Evolutionary conservation across 2,113 vertebrate genomes (phyloP), one percentile per base, ranked within the genome.

Genomic region (Embiotoca jacksoni): DNA sequence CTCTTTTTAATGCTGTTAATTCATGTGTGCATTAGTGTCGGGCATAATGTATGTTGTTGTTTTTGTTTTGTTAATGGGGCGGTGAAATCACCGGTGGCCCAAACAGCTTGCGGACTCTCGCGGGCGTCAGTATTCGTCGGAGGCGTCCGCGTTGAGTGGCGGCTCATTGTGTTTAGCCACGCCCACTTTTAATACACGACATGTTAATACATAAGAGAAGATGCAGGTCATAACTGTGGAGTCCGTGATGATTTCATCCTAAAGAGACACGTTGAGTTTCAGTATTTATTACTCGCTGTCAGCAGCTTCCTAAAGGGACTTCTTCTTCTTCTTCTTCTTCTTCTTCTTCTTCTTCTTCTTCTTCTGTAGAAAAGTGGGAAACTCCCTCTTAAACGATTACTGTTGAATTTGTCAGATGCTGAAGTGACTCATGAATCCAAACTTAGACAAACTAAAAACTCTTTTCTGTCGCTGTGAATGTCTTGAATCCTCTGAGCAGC

Each of bases 91-190:
- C 65, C 8, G 11, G 59, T 79, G 75, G 82, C 16, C 54, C 57
- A 80, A 77, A 72, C 60, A 32, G 41, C 59, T 84, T 23, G 23
- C 23, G 23, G 23, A 23, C 23, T 23, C 23, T 23, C 23, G 23
- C 23, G 23, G 23, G 23, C 23, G 23, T 87, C 66, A 88, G 87
- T 87, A 90, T 90, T 90, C 63, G 88, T 83, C 55, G 2, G 23
- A 75, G 36, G 63, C 39, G 32, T 68, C 37, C 4, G 7, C 30
- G 65, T 75, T 77, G 68, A 85, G 76, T 64, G 82, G 80, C 55
- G 60, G 63, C 83, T 81, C 64, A 59, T 69, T 86, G 52, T 81
- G 36, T 78, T 83, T 72, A 78, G 80, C 81, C 75, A 53, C 72
- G 67, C 60, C 62, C 46, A 46, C 13, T 72, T 53, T 77, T 69